These are phyloP conservation scores for Rhagoletis pomonella DNA, from an alignment of 1,140 invertebrate species.

Conservation along the genomic window DNA sequence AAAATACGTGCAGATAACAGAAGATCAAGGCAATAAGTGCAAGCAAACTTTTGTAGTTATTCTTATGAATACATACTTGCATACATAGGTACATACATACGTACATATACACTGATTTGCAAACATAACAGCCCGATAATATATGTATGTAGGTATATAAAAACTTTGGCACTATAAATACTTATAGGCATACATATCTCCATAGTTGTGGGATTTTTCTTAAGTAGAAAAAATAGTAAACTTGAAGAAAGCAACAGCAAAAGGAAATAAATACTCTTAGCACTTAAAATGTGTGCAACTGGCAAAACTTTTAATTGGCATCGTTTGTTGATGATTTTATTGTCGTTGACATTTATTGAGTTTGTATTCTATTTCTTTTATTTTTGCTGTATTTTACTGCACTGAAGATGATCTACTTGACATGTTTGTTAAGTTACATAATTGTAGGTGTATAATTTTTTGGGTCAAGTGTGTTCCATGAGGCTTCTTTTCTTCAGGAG, in stretches of 20 bases:
- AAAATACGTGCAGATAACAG: neutral
- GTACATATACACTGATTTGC: too few relatives aligned
- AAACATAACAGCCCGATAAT: too few relatives aligned
- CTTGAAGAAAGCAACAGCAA: neutral
- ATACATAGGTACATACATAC: neutral
- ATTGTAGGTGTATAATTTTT: too few relatives aligned
- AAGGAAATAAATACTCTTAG: neutral
- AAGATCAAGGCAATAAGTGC: neutral
- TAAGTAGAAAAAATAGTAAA: neutral
- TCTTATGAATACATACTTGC: neutral
- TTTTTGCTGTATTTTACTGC: too few relatives aligned
- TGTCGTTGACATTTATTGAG: neutral
- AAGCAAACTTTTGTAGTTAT: neutral
- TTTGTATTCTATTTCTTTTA: neutral
- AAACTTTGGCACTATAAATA: neutral
- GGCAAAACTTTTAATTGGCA: conserved; percentile 32
- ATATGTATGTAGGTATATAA: neutral
- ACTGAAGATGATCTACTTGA: too few relatives aligned
- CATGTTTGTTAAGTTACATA: too few relatives aligned
- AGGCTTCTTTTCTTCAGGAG: too few relatives aligned
- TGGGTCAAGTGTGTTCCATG: too few relatives aligned
- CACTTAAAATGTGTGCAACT: neutral
- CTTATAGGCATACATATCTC: neutral
- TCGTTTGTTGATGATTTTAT: conserved; percentile 25
- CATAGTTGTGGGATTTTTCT: neutral